Evolutionary conservation across 2,113 vertebrate genomes (phyloP).

Genomic region (Thunnus thynnus): DNA sequence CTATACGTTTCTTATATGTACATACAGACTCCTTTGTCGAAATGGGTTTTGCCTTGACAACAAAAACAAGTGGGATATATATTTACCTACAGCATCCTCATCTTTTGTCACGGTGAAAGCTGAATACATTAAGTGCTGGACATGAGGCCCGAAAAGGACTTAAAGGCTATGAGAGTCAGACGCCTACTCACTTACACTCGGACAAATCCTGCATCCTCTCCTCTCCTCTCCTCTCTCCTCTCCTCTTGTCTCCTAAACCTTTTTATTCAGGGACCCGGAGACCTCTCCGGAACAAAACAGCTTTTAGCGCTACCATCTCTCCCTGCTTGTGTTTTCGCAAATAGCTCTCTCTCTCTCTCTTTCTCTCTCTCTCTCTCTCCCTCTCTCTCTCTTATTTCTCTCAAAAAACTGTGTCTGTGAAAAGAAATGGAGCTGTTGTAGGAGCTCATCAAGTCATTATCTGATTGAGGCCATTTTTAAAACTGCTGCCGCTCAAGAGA

Average conservation of each 20-base stretch:
- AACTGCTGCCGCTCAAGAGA: constrained; percentile 54
- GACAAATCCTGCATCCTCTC: constrained; percentile 65
- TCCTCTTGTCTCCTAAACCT: constrained; percentile 75
- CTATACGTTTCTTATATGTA: constrained; percentile 45
- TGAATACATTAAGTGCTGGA: constrained; percentile 73
- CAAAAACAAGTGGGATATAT: constrained; percentile 42
- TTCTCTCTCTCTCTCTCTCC: constrained; percentile 22
- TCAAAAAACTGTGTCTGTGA: constrained; percentile 36
- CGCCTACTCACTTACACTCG: constrained; percentile 77
- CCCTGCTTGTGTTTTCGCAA: constrained; percentile 64
- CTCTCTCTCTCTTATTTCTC: constrained; percentile 43
- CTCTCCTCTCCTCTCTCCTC: constrained; percentile 41
- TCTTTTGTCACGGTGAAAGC: constrained; percentile 48
- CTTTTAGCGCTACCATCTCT: constrained; percentile 77
- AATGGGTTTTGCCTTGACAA: constrained; percentile 40
- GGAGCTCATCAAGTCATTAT: constrained; percentile 76
- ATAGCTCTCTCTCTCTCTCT: constrained; percentile 49
- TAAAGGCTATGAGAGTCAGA: constrained; percentile 66
- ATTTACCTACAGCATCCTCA: constrained; percentile 55
- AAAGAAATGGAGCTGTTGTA: constrained; percentile 64
- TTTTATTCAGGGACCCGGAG: constrained; percentile 81
- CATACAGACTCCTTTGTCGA: background rate
- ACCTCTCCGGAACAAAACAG: constrained; percentile 82
- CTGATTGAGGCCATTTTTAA: constrained; percentile 67
- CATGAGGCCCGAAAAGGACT: constrained; percentile 71